Percentiles rank a stretch among this genome's conserved stretches.
These are phyloP conservation scores for Nothura maculosa DNA, from an alignment of 2,797 vertebrate species.

Conservation along the genomic window DNA sequence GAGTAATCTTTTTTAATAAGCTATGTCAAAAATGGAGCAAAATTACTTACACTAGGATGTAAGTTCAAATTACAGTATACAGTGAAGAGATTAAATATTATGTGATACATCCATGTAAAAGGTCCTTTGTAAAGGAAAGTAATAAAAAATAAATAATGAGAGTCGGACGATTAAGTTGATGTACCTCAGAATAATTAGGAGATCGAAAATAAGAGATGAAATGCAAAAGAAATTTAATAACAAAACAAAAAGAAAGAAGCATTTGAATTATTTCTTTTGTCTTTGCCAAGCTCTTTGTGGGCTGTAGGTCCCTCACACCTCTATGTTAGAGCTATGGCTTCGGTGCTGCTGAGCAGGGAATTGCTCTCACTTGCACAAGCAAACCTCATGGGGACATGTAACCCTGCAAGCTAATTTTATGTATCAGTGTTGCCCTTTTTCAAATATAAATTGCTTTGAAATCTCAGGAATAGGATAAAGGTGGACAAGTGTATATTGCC, in stretches of 20 bases:
- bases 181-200: not conserved
- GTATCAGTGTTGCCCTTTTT: not conserved
- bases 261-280: not conserved
- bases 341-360: not conserved
- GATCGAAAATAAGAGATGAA: not conserved
- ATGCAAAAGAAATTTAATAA: not conserved
- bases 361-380: not conserved
- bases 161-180: not conserved
- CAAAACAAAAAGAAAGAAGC: not conserved
- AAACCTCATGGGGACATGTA: not conserved
- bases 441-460: not conserved
- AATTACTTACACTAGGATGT: not conserved
- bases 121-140: not conserved
- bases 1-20: not conserved
- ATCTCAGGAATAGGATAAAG: not conserved
- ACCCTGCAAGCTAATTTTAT: not conserved
- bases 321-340: not conserved
- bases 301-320: not conserved
- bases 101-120: not conserved
- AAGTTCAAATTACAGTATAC: not conserved
- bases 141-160: not conserved
- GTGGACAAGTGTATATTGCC: not conserved
- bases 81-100: not conserved
- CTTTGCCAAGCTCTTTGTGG: not conserved
- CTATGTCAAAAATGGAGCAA: not conserved